Conservation (phyloP, 2,113 vertebrate genomes). For the Myiopsitta monachus region DNA sequence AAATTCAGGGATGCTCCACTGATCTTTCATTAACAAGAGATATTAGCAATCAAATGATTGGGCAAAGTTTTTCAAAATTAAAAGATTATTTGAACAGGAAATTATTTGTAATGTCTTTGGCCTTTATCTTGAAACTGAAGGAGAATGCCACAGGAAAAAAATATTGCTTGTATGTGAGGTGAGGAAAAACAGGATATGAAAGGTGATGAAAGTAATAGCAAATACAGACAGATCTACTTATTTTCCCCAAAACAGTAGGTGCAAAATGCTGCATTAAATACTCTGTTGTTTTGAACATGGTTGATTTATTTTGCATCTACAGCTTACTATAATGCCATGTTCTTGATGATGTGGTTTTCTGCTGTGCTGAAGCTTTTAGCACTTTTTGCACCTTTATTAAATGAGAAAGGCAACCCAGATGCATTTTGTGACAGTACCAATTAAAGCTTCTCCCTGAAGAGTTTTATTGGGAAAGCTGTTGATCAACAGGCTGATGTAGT, state of each 20-base stretch:
- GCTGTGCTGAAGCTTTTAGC: neutral
- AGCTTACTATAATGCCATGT: neutral
- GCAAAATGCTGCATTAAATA: neutral
- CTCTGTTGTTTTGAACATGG: neutral
- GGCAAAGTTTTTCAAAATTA: neutral
- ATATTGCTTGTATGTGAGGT: neutral
- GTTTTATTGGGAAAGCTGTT: neutral
- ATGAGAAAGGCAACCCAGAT: neutral
- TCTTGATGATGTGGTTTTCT: neutral
- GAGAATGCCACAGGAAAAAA: neutral
- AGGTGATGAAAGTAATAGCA: neutral
- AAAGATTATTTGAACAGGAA: neutral
- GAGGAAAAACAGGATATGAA: neutral
- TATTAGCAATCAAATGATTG: neutral
- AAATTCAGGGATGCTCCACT: neutral
- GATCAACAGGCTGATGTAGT: constrained; percentile 16
- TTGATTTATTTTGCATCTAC: neutral
- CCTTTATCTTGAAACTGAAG: neutral
- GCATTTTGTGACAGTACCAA: neutral
- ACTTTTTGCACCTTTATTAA: constrained; percentile 11
- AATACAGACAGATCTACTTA: neutral
- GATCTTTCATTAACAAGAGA: neutral
- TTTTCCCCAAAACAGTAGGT: neutral
- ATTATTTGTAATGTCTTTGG: neutral
- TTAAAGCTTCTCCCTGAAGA: constrained; percentile 38